A percentile compares a stretch with the other conserved stretches of the same genome.
Conservation (phyloP, 2,113 vertebrate species). For the Mesitornis unicolor region DNA sequence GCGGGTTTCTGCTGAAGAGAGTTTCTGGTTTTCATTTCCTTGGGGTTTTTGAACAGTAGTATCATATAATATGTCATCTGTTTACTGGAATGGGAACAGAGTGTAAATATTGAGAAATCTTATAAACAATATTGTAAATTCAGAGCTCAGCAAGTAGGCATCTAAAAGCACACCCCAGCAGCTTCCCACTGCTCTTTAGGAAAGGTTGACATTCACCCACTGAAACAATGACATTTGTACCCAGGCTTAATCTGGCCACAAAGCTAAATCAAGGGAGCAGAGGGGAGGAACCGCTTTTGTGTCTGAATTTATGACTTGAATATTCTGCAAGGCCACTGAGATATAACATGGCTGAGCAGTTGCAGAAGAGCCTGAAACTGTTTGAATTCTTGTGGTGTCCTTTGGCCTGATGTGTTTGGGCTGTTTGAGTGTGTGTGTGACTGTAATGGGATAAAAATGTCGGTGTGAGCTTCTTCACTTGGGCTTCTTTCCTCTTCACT, state of each 20-base stretch:
- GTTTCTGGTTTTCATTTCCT: constrained; percentile 11
- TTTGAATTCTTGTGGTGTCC: constrained; percentile 40
- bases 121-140: constrained; percentile 29
- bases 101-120: constrained; percentile 44
- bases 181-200: neutral
- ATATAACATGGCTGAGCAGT: neutral
- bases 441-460: constrained; percentile 36
- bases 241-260: neutral
- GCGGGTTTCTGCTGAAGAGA: neutral
- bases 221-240: neutral
- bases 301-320: neutral
- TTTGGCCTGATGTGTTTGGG: constrained; percentile 39
- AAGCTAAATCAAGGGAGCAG: neutral
- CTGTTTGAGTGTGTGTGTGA: constrained; percentile 23
- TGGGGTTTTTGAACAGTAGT: neutral
- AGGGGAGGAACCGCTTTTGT: neutral
- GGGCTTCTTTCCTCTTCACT: neutral
- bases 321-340: neutral
- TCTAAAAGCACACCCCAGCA: neutral
- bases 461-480: neutral
- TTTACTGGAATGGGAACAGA: neutral
- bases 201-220: neutral
- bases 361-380: constrained; percentile 11
- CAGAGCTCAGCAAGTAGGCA: neutral
- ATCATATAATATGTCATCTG: constrained; percentile 27